Evolutionary conservation across 1,140 invertebrate species (phyloP), one percentile per base, ranked within the genome.

Genomic region (Anthonomus grandis): DNA sequence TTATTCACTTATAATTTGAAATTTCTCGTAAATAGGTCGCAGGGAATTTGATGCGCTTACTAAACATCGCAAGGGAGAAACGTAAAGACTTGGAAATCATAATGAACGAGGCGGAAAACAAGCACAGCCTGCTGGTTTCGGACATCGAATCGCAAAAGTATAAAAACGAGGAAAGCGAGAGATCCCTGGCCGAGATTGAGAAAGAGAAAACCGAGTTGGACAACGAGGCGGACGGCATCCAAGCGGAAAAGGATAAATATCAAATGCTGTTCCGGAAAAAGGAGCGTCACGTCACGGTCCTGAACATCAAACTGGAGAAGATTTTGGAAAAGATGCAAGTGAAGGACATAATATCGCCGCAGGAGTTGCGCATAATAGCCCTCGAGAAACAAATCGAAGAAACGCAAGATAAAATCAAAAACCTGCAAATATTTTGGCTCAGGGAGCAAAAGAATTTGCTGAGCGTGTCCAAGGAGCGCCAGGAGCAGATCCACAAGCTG

Each of bases 381-480:
- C 62, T 87, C 41, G 84, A 87, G 70, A 81, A 79, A 62, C 77
- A 73, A 60, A 84, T 88, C 53, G 77, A 78, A 19, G 70, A 79
- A 6, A 64, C 77, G 1, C 78, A 83, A 41, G 74, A 76, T 45
- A 78, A 80, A 64, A 83, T 82, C 21, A 78, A 84, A 59, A 72
- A 78, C 38, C 72, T 84, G 53, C 85, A 90, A 67, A 79, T 82
- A 55, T 81, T 83, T 68, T 91, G 89, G 89, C 70, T 90, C 41
- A 78, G 86, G 36, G 77, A 86, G 58, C 86, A 91, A 70, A 81
- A 81, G 13, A 80, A 84, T 63, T 79, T 87, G 42, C 79, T 89
- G 0, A 76, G 76, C 51, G 70, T 90, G 4, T 81, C 84, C 0
- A 73, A 83, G 55, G 80, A 89, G 60, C 76, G 85, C 64, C 82